Evolutionary conservation across 2,113 vertebrate genomes (phyloP), one percentile per base, ranked within the genome.

Genomic region (Chroicocephalus ridibundus): DNA sequence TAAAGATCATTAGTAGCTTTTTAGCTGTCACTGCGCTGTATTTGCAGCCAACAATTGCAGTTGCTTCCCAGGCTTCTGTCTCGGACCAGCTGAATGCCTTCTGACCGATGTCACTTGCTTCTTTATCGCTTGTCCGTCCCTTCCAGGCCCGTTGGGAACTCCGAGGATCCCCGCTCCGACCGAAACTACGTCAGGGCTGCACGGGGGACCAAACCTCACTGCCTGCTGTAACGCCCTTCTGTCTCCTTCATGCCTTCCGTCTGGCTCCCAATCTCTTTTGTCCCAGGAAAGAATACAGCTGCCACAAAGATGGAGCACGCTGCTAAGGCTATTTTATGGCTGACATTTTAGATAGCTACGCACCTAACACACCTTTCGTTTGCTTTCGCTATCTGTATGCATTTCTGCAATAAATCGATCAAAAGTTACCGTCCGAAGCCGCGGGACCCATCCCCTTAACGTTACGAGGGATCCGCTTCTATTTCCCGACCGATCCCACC

Each of bases 191-290:
- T 34, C 36, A 44, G 69, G 64, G 58, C 17, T 81, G 5, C 31
- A 55, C 0, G 0, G 68, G 80, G 58, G 34, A 22, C 15, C 9
- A 22, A 76, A 21, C 25, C 47, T 7, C 36, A 31, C 22, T 31
- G 22, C 81, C 32, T 77, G 31, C 42, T 31, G 20, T 74, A 64
- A n/a, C 17, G 42, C n/a, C 88, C 29, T 72, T 55, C 44, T 60
- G 15, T 29, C 16, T 46, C 51, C 49, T 82, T 36, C n/a, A 38
- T 74, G 71, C 86, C n/a, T 61, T 77, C 20, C 62, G 25, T 22
- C 46, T 68, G 58, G 16, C 44, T 90, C 31, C 54, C 32, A 19
- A 12, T 49, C 24, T 57, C 19, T 74, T 69, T 77, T 82, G 34
- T 80, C 13, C 14, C 49, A 25, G 31, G 32, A 38, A 90, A 82